Percentiles rank a stretch among this genome's conserved stretches.
phyloP scores from a whole-genome alignment of 2,113 vertebrate genomes.

The Ariopsis seemanni region DNA sequence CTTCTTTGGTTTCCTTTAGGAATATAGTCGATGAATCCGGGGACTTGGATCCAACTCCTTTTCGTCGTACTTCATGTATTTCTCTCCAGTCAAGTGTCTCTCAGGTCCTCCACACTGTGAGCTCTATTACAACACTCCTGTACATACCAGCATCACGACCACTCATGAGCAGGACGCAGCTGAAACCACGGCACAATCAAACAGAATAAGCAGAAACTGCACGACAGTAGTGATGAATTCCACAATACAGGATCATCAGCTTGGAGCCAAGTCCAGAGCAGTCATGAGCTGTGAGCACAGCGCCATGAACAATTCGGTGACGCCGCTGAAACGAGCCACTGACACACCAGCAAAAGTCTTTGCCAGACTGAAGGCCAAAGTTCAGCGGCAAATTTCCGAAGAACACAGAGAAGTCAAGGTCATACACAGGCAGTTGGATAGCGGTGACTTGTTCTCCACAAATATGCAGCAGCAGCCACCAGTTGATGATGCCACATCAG shows the following conservation, averaged over 20 bases:
- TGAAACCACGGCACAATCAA: not conserved
- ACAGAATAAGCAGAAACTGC: not conserved
- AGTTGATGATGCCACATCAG: constrained; percentile 2
- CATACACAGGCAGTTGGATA: not conserved
- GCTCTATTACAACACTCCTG: not conserved
- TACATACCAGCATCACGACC: constrained; percentile 6
- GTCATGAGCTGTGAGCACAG: constrained; percentile 49
- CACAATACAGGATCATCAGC: constrained; percentile 40
- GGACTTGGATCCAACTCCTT: not conserved
- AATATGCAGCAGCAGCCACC: not conserved
- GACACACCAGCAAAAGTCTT: constrained; percentile 74
- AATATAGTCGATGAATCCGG: constrained; percentile 12
- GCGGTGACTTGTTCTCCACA: not conserved
- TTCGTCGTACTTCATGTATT: constrained; percentile 15
- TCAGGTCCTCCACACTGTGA: not conserved
- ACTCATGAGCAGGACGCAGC: not conserved
- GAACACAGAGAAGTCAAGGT: not conserved
- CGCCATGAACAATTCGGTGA: constrained; percentile 29
- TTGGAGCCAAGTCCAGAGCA: not conserved
- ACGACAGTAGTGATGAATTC: constrained; percentile 45
- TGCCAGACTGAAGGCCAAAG: constrained; percentile 70
- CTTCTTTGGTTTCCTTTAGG: not conserved
- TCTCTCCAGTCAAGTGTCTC: constrained; percentile 15
- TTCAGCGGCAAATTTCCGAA: constrained; percentile 48
- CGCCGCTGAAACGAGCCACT: not conserved